phyloP scores from a whole-genome alignment of 2,113 vertebrate species.

The Vidua chalybeata region DNA sequence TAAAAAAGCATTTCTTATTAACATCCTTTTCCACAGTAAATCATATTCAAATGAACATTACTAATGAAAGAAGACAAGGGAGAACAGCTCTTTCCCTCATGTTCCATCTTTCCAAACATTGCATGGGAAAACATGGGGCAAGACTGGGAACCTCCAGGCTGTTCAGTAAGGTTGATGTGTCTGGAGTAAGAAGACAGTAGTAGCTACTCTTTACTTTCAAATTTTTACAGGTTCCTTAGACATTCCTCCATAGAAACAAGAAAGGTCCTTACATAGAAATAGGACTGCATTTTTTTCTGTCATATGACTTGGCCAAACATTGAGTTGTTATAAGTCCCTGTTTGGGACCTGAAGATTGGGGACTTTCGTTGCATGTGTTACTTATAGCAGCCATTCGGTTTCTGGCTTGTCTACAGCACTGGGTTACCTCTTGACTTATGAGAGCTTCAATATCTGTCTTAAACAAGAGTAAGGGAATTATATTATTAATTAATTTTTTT shows the following conservation, averaged over 20 bases:
- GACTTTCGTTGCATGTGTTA: neutral
- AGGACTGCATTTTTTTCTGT: neutral
- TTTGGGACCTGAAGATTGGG: neutral
- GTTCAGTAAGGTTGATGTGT: neutral
- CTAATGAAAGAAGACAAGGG: constrained; percentile 45
- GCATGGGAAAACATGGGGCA: neutral
- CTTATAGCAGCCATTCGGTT: neutral
- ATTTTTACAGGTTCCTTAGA: neutral
- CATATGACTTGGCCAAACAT: neutral
- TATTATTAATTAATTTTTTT: neutral
- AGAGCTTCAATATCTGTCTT: neutral
- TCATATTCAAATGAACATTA: constrained; percentile 73
- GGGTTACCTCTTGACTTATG: neutral
- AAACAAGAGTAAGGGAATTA: neutral
- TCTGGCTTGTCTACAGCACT: neutral
- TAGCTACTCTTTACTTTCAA: neutral
- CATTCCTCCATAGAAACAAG: neutral
- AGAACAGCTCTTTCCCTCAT: neutral
- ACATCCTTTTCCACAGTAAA: constrained; percentile 68
- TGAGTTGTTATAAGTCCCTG: neutral
- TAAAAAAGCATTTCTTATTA: constrained; percentile 74
- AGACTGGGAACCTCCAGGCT: neutral
- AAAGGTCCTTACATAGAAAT: neutral
- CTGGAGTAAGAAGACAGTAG: neutral
- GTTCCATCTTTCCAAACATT: constrained; percentile 44